phyloP scores from a whole-genome alignment of 2,888 invertebrate genomes.

The Sialis fuliginosa region DNA sequence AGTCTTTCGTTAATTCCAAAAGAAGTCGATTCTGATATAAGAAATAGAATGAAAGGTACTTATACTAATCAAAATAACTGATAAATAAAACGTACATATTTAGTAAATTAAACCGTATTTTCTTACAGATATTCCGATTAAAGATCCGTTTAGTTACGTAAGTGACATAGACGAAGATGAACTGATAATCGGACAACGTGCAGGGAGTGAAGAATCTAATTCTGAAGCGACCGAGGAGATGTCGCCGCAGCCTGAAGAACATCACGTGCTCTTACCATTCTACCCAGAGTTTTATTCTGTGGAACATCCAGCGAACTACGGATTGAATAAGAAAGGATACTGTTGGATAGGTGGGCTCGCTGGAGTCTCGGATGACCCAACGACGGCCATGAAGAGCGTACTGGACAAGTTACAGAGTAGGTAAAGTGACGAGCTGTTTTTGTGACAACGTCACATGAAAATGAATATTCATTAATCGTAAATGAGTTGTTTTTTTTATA shows the following conservation, averaged over 20 bases:
- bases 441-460: too few relatives aligned
- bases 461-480: too few relatives aligned
- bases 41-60: slow-evolving; percentile 16
- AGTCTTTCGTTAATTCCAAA: slow-evolving; percentile 63
- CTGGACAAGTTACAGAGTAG: slow-evolving; percentile 65
- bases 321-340: slow-evolving; percentile 51
- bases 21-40: slow-evolving; percentile 24
- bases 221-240: slow-evolving; percentile 15
- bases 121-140: not conserved
- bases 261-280: slow-evolving; percentile 11
- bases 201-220: slow-evolving; percentile 16
- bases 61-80: not conserved
- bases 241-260: slow-evolving; percentile 15
- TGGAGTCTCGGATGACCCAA: slow-evolving; percentile 45
- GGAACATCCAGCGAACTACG: not conserved
- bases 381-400: slow-evolving; percentile 48
- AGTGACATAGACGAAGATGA: slow-evolving; percentile 19
- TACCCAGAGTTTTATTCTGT: not conserved
- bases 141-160: slow-evolving; percentile 14
- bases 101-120: not conserved
- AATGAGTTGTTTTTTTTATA: too few relatives aligned
- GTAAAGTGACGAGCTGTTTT: slow-evolving; percentile 24
- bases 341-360: slow-evolving; percentile 68
- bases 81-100: too few relatives aligned
- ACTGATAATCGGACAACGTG: not conserved